phyloP scores from a whole-genome alignment of 2,797 vertebrate genomes.

The Triplophysa bombifrons region DNA sequence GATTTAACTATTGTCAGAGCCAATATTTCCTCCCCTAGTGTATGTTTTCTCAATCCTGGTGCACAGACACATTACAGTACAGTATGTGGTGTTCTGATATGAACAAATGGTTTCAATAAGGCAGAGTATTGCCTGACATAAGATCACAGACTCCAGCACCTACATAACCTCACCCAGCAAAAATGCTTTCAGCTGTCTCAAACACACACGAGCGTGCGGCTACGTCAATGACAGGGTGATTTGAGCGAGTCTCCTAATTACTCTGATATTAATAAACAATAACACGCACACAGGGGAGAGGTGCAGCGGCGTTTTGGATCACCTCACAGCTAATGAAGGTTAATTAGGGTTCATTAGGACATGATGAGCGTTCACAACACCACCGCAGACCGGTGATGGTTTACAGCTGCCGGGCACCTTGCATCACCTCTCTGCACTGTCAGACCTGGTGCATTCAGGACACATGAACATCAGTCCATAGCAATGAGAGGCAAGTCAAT shows the following conservation, averaged over 20 bases:
- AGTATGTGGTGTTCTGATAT: neutral
- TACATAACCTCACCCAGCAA: neutral
- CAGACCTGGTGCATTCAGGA: slow-evolving; percentile 30
- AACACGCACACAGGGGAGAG: slow-evolving; percentile 51
- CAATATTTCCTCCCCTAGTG: neutral
- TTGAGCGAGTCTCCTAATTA: slow-evolving; percentile 44
- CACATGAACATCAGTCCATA: slow-evolving; percentile 30
- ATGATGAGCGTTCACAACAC: slow-evolving; percentile 56
- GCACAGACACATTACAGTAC: neutral
- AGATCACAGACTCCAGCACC: slow-evolving; percentile 21
- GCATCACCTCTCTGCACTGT: slow-evolving; percentile 39
- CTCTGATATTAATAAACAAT: slow-evolving; percentile 57
- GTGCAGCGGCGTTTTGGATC: slow-evolving; percentile 58
- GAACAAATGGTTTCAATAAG: neutral
- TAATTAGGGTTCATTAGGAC: slow-evolving; percentile 67
- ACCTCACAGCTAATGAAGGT: slow-evolving; percentile 66
- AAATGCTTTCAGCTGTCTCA: neutral
- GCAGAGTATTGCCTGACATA: neutral
- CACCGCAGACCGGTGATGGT: slow-evolving; percentile 32
- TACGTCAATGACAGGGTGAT: slow-evolving; percentile 2
- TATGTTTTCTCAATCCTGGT: neutral
- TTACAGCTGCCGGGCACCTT: slow-evolving; percentile 32
- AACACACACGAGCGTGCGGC: neutral
- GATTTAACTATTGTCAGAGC: neutral
- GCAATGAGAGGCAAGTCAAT: slow-evolving; percentile 6